Base-by-base conservation (phyloP, 1,140 invertebrate genomes). In the Steinernema feltiae region DNA sequence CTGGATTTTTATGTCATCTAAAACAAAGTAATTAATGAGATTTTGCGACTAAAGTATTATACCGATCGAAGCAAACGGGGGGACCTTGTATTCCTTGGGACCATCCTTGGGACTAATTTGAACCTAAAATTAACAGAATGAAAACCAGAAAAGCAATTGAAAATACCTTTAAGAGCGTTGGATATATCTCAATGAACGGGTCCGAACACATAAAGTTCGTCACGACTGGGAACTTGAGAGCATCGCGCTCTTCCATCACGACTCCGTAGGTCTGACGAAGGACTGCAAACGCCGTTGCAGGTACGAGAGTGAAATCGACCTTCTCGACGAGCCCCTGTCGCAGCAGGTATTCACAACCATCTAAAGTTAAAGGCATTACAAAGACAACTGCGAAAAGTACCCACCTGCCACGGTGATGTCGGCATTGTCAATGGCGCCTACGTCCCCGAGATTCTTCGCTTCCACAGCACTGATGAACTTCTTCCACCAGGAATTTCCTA, bases 161-260 rank as follows among this genome's bases (percentile, higher is more conserved):
- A 7, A 7, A 46, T 74, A 84, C 82, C 69, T 82, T 73, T 30
- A 84, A 24, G 24, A 75, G 29, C 27, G 81, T 32, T 2, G 82
- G 83, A 48, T 84, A 84, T 1, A 84, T 70, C 73, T 83, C 83
- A 27, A 85, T 69, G 29, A 74, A 70, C 1, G 30, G 18, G 1
- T 78, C 46, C 27, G 53, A 32, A 27, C 46, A 24, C n/a, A 85
- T n/a, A 15, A 83, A 48, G 24, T 79, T 82, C 27, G 53, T 18
- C 32, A 84, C 76, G 24, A 85, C 83, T 1, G 46, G 41, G 18
- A 83, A 63, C 24, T 30, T 0, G 31, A 84, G 84, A 0, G 74
- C 73, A 48, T 84, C 83, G n/a, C 84, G 74, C 1, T 81, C 46
- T 31, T 75, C 74, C 15, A 74, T 41, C 7, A 76, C 80, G 12